Base-by-base conservation (phyloP, 1,140 invertebrate genomes). In the Drosophila paulistorum region DNA sequence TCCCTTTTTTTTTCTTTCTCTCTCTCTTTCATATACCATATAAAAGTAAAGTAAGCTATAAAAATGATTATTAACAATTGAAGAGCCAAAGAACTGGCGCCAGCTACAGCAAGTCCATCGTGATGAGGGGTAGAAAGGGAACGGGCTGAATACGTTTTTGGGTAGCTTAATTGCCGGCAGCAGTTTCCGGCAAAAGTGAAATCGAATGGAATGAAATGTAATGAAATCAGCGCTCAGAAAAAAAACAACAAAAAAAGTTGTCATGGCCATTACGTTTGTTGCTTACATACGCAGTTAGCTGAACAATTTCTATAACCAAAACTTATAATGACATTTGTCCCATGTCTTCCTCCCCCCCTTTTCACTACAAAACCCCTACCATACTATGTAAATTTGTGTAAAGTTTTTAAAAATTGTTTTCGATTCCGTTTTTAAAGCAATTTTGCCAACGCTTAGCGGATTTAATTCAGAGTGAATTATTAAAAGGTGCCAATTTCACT, bases 41-140 rank as follows among this genome's bases (percentile, higher is more conserved):
- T 89, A 83, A 89, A 89, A 89, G 80, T 85, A 90, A 84, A 79
- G 81, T 70, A 58, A 80, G 84, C 84, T 69, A 89, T 89, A 89
- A 89, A 89, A 89, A 89, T 89, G 84, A 89, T 89, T 89, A 89
- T 89, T 87, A 85, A 89, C 84, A 90, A 89, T 89, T 89, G 84
- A 89, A 89, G 80, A 90, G 83, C 70, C 75, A 65, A 62, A 77
- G 45, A 74, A 85, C 85, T 89, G 84, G 84, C 84, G 84, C 84
- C 84, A 89, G 68, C 17, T 14, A 20, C 37, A 37, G 39, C 61
- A 51, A 51, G 9, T 9, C 42, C 5, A 17, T 14, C 1, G 42
- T 6, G 30, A 30, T 30, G 6, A 14, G n/a, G 42, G 5, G n/a
- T 7, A 5, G 20, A 10, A 20, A n/a, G 9, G 45, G 45, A 2